phyloP scores from a whole-genome alignment of 1,140 invertebrate species.

The Steinernema khuongi region DNA sequence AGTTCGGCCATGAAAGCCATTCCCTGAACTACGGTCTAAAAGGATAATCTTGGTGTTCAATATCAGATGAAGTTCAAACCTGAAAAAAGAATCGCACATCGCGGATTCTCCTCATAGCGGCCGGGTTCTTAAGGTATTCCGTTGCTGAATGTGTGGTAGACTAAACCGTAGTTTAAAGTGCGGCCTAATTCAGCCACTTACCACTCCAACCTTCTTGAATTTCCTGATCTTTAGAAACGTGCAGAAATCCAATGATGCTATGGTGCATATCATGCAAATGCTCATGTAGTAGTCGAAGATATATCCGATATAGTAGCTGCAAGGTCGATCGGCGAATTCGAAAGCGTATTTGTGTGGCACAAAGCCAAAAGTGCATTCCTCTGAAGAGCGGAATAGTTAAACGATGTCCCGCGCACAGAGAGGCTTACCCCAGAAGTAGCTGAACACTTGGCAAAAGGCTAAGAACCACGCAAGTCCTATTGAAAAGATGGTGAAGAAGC shows the following conservation, averaged over 20 bases:
- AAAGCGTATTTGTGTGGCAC: background rate
- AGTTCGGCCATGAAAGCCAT: background rate
- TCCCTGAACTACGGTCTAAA: background rate
- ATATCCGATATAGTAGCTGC: background rate
- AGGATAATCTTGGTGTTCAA: background rate
- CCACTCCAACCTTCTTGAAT: background rate
- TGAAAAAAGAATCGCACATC: background rate
- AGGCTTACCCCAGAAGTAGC: conserved; percentile 6
- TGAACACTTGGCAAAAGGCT: background rate
- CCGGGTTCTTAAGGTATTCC: background rate
- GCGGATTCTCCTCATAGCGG: background rate
- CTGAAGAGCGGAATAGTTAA: background rate
- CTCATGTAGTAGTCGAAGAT: conserved; percentile 3
- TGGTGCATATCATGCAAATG: background rate
- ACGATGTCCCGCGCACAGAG: background rate
- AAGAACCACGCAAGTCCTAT: background rate
- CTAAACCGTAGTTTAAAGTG: background rate
- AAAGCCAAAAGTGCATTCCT: background rate
- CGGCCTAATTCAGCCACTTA: background rate
- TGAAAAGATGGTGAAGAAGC: background rate
- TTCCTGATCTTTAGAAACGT: background rate
- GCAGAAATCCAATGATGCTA: background rate
- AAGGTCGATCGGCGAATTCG: background rate
- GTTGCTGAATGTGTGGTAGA: too few species aligned
- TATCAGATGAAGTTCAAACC: background rate